Evolutionary conservation across 2,797 vertebrate species (phyloP).

Genomic region (Falco naumanni): DNA sequence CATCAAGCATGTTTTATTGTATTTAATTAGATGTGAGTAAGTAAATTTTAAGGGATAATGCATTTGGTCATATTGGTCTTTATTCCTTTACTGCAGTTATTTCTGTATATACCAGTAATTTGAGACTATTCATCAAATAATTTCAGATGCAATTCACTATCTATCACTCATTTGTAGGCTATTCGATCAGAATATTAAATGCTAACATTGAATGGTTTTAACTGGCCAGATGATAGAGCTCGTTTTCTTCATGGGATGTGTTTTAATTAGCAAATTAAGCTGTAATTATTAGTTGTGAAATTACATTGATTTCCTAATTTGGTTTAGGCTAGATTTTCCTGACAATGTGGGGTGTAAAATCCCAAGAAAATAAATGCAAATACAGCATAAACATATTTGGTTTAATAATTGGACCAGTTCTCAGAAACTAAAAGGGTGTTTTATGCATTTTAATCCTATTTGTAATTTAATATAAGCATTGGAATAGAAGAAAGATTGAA

Average conservation of each 20-base stretch:
- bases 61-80: not conserved
- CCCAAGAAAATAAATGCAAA: not conserved
- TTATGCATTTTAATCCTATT: not conserved
- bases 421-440: not conserved
- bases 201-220: not conserved
- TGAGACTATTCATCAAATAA: not conserved
- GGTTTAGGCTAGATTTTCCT: not conserved
- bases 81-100: not conserved
- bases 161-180: not conserved
- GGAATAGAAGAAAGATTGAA: not conserved
- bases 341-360: not conserved
- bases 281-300: not conserved
- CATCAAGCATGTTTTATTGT: not conserved
- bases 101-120: not conserved
- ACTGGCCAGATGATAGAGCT: not conserved
- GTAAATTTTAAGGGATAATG: not conserved
- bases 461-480: not conserved
- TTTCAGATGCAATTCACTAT: not conserved
- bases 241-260: not conserved
- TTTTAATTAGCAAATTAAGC: not conserved
- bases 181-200: not conserved
- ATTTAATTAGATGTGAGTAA: constrained; percentile 13
- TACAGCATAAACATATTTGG: not conserved
- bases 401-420: not conserved
- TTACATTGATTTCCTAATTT: not conserved